These are phyloP conservation scores for Hesperophylax magnus DNA, from an alignment of 1,140 invertebrate species.

Conservation along the genomic window DNA sequence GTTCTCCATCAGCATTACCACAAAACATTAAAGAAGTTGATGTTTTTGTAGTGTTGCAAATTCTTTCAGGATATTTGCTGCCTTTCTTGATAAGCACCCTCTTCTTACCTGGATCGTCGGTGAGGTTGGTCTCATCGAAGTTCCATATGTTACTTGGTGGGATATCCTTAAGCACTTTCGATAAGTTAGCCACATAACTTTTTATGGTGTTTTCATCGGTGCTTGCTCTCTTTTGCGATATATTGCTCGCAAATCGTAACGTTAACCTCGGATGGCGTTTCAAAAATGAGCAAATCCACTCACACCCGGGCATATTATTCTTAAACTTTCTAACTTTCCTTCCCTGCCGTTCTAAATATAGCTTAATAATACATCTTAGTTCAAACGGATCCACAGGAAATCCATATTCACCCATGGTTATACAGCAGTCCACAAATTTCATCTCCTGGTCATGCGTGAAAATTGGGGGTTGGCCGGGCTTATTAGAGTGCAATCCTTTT, in stretches of 20 bases:
- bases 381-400: background rate
- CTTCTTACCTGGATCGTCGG: background rate
- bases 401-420: background rate
- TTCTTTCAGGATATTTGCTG: background rate
- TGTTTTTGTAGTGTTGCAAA: background rate
- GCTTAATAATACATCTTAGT: background rate
- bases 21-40: background rate
- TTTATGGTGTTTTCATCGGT: background rate
- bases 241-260: background rate
- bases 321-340: background rate
- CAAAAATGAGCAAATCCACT: background rate
- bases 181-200: background rate
- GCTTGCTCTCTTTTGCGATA: background rate
- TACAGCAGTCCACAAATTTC: background rate
- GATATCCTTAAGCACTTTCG: background rate
- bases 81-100: background rate
- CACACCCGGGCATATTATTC: background rate
- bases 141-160: conserved; percentile 5
- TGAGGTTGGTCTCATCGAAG: background rate
- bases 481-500: background rate
- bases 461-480: background rate
- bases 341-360: background rate
- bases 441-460: background rate
- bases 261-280: background rate
- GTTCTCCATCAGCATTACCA: too few species aligned